Conservation (phyloP, 2,113 vertebrate species). For the Micromys minutus region DNA sequence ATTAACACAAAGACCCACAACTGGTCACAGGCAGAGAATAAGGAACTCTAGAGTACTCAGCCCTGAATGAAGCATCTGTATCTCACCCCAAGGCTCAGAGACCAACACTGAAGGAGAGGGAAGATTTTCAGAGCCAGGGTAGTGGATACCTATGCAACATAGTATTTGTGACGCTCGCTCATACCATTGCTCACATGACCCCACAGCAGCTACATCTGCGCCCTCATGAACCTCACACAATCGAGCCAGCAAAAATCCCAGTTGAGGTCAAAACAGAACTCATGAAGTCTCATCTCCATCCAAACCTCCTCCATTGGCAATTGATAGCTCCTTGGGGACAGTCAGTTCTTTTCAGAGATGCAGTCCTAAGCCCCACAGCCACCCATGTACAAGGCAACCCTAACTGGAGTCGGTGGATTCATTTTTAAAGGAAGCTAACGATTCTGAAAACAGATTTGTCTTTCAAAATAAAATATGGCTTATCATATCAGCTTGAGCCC, state of each 20-base stretch:
- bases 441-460: background rate
- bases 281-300: background rate
- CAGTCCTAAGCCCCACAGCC: background rate
- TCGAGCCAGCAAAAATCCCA: background rate
- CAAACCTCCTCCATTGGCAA: background rate
- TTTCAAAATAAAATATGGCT: background rate
- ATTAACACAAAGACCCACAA: background rate
- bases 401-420: background rate
- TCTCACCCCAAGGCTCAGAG: background rate
- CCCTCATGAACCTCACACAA: background rate
- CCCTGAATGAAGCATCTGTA: background rate
- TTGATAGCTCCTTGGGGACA: background rate
- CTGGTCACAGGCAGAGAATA: background rate
- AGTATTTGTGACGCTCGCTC: background rate
- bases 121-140: background rate
- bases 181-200: background rate
- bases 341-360: background rate
- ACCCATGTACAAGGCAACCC: background rate
- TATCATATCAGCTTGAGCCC: background rate
- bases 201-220: background rate
- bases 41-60: background rate
- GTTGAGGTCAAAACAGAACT: background rate
- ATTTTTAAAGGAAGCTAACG: background rate
- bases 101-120: too few species aligned
- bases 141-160: too few species aligned